Conservation (phyloP, 2,113 vertebrate genomes). For the Rhipidura dahli region DNA sequence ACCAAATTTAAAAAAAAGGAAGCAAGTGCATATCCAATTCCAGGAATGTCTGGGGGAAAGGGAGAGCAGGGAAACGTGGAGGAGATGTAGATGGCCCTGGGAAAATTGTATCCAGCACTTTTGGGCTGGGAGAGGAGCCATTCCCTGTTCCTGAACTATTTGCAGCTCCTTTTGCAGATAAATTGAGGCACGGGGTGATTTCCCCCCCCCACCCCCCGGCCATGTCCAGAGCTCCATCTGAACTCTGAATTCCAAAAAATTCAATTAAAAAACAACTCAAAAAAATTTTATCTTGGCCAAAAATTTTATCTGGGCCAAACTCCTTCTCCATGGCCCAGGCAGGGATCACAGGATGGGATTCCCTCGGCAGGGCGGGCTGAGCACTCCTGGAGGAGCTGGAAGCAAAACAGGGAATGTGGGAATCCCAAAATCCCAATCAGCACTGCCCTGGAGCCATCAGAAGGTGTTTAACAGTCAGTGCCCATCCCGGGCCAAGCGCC, state of each 20-base stretch:
- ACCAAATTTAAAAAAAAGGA: no score
- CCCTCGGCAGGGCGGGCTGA: rapidly evolving
- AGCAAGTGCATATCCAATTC: neutral
- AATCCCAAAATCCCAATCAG: neutral
- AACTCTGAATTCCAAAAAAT: neutral
- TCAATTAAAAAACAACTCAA: no score
- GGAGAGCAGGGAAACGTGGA: neutral
- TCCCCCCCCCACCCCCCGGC: rapidly evolving
- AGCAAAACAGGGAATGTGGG: neutral
- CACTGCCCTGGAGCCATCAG: rapidly evolving
- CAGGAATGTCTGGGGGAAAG: neutral
- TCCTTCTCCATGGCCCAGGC: rapidly evolving
- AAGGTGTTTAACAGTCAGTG: neutral
- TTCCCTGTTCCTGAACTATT: neutral
- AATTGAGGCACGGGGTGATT: neutral
- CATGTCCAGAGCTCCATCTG: rapidly evolving
- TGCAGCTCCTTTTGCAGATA: neutral
- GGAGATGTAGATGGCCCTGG: rapidly evolving
- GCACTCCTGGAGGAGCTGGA: rapidly evolving
- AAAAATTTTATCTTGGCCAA: rapidly evolving
- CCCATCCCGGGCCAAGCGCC: neutral
- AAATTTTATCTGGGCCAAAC: rapidly evolving
- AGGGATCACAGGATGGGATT: rapidly evolving
- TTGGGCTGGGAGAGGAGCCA: neutral
- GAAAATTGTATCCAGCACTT: neutral